phyloP scores from a whole-genome alignment of 2,888 invertebrate species.

The Leptopilina syphax region DNA sequence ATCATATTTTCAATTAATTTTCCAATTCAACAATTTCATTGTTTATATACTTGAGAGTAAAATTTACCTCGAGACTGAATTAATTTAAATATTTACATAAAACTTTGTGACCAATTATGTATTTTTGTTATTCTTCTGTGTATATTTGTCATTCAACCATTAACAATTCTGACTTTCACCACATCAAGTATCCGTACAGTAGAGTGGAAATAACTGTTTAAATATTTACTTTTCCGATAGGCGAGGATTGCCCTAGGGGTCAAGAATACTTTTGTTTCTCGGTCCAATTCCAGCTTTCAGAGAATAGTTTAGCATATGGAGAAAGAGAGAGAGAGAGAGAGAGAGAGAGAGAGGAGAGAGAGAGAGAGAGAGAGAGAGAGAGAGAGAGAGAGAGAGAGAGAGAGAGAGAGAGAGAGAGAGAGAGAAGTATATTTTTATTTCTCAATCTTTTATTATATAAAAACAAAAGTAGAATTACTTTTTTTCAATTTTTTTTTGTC shows the following conservation, averaged over 20 bases:
- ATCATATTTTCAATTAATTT: neutral
- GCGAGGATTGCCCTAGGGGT: constrained; percentile 4
- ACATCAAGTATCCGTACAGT: neutral
- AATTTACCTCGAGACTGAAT: neutral
- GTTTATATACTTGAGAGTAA: too few species aligned
- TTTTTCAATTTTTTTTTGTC: too few species aligned
- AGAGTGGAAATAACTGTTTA: constrained; percentile 18
- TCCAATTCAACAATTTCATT: neutral
- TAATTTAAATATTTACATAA: neutral
- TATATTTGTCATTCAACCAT: constrained; percentile 20
- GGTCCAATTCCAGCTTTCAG: constrained; percentile 27
- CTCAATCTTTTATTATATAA: too few species aligned
- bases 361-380: too few species aligned
- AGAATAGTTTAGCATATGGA: constrained; percentile 10
- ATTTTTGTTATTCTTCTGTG: neutral
- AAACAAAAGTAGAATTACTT: too few species aligned
- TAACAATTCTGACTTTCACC: neutral
- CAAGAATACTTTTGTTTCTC: constrained; percentile 23
- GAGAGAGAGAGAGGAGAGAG: too few species aligned
- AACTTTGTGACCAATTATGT: neutral
- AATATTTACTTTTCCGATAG: constrained; percentile 35
- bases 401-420: too few species aligned
- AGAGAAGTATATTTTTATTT: too few species aligned
- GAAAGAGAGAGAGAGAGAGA: too few species aligned
- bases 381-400: too few species aligned